These are phyloP conservation scores for Schlechtendalia chinensis DNA, from an alignment of 1,140 invertebrate species.

Conservation along the genomic window DNA sequence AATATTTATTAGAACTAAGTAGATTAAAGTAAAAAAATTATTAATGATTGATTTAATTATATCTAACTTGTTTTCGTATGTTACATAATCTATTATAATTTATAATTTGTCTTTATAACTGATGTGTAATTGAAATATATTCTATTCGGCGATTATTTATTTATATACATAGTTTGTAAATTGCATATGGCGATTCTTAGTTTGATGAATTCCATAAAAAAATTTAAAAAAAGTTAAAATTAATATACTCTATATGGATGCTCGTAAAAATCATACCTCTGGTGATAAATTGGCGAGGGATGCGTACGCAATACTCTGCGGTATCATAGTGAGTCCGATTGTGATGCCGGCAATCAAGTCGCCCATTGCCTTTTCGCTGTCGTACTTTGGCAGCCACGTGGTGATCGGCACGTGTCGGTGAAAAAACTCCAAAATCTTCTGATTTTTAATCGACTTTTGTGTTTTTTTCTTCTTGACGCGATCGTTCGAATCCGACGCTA, in stretches of 20 bases:
- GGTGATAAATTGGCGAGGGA: conserved; percentile 63
- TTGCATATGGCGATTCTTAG: too few species aligned
- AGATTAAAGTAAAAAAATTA: too few species aligned
- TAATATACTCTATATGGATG: background rate
- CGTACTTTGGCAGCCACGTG: conserved; percentile 61
- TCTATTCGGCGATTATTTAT: too few species aligned
- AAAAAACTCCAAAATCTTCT: background rate
- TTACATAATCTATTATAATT: too few species aligned
- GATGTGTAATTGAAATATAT: too few species aligned
- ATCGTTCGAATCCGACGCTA: background rate
- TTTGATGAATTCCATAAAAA: too few species aligned
- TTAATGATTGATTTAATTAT: too few species aligned
- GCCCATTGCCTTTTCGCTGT: conserved; percentile 58
- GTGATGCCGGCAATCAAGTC: conserved; percentile 65
- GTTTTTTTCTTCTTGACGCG: background rate
- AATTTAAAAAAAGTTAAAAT: too few species aligned
- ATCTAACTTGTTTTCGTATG: too few species aligned
- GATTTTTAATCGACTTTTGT: background rate
- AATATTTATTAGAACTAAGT: too few species aligned
- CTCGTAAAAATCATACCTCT: conserved; percentile 57
- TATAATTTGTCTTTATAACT: too few species aligned
- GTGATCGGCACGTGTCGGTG: conserved; percentile 56
- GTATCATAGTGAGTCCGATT: conserved; percentile 68
- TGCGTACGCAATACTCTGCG: conserved; percentile 70
- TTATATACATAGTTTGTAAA: too few species aligned